These are phyloP conservation scores for Nothobranchius kuhntae DNA, from an alignment of 2,113 vertebrate species.

Conservation along the genomic window DNA sequence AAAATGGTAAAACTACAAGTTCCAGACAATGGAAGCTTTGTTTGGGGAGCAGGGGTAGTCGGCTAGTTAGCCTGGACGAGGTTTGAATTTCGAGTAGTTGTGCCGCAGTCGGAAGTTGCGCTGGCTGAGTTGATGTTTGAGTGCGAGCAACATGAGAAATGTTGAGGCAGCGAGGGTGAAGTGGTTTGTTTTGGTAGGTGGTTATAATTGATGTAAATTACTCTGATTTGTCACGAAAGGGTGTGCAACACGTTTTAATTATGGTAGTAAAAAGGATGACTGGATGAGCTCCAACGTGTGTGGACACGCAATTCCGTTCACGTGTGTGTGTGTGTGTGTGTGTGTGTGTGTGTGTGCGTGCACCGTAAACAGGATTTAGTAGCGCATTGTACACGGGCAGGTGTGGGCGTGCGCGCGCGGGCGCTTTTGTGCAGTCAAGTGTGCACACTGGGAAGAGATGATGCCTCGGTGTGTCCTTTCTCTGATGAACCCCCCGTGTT, in stretches of 20 bases:
- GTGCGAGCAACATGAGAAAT: constrained; percentile 14
- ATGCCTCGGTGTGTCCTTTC: constrained; percentile 47
- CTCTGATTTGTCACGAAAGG: background rate
- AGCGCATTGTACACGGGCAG: background rate
- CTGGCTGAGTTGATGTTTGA: constrained; percentile 27
- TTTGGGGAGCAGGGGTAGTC: constrained; percentile 57
- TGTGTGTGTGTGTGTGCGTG: constrained; percentile 10
- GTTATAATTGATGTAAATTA: constrained; percentile 15
- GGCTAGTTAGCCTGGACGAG: constrained; percentile 69
- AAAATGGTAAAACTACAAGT: constrained; percentile 75
- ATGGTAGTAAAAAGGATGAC: constrained; percentile 1
- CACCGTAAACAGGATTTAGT: constrained; percentile 17
- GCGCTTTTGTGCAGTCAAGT: background rate
- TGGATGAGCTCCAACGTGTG: constrained; percentile 1
- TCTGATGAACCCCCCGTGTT: constrained; percentile 45
- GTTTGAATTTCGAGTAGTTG: constrained; percentile 74
- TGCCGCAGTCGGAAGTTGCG: constrained; percentile 70
- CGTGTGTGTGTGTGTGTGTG: constrained; percentile 21
- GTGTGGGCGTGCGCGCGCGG: too few species aligned
- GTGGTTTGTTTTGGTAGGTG: background rate
- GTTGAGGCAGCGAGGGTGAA: constrained; percentile 3
- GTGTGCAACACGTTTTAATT: constrained; percentile 49
- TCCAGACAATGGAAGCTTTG: constrained; percentile 76
- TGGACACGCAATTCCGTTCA: constrained; percentile 30
- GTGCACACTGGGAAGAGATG: constrained; percentile 31